Evolutionary conservation across 1,140 invertebrate species (phyloP), one percentile per base, ranked within the genome.

Genomic region (Cydia pomonella): DNA sequence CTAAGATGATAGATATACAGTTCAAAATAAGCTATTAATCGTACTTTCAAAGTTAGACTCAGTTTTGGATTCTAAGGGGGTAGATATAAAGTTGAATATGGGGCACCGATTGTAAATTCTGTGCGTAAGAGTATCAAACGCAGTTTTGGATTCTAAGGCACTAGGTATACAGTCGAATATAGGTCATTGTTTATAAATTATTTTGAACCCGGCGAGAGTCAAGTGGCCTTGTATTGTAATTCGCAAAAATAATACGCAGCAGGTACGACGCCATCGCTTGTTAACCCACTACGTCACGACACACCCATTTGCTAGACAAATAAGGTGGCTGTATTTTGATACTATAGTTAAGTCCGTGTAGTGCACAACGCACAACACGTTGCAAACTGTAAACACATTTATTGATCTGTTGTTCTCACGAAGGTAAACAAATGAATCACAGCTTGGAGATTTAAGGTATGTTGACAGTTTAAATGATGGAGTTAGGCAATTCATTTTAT

Each of bases 221-320:
- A 79, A 81, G 69, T 85, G 85, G 80, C 89, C 89, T 92, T 92
- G 89, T 81, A 76, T 92, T 92, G 89, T 81, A 76, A 76, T 80
- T 84, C 33, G 64, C 29, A 87, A 85, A 81, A 92, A 92, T 91
- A 89, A 89, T 87, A 89, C 87, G 88, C 88, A 90, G 83, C 84
- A 85, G 77, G 82, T 79, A 72, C 78, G 76, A 33, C 80, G 80
- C 80, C 79, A 84, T 82, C 81, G 33, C 76, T 85, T 77, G 84
- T 87, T 87, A 88, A 90, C 81, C 64, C 21, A 85, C 80, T 81
- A 88, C 90, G 89, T 92, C 89, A 91, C 71, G 89, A 91, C 90
- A 92, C 90, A 92, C 90, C 90, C 89, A 89, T 90, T 84, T 73
- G 23, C 75, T 90, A 84, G 81, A 85, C 86, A 80, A 90, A 92